Base-by-base conservation (phyloP, 2,113 vertebrate species). In the Ammospiza caudacuta region DNA sequence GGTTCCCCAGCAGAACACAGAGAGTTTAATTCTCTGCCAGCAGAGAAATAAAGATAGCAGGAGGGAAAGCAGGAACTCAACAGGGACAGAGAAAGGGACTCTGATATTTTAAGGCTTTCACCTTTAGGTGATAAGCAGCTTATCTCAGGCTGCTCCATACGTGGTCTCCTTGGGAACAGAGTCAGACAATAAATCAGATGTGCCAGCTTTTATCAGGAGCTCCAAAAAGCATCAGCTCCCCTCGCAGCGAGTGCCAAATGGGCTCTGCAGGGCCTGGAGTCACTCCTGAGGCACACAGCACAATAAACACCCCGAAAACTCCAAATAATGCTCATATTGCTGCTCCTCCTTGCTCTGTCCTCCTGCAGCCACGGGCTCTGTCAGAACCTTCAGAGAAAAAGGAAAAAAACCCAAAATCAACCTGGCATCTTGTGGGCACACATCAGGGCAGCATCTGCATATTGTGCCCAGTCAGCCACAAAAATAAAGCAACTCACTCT, bases 111-210 rank as follows among this genome's bases (percentile, higher is more conserved):
- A 61, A 93, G 62, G 81, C 75, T 19, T 86, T 89, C 96, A 92
- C 96, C 95, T 96, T 85, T 86, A 27, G 95, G 95, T 79, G 89
- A 82, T 74, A 47, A 95, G 90, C 87, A 3, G 91, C 83, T 94
- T 89, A 92, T 96, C 94, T 83, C 72, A 37, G 92, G 11, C 76
- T 90, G 54, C 75, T 95, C 4, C 78, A 27, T 25, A 5, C 23
- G 59, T 73, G 85, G 95, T 97, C 94, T 97, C 96, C 97, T 97
- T 96, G 97, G 96, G 97, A 97, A 97, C 97, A 0, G 68, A 92
- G 91, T 59, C 74, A 91, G 95, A 83, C 95, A 73, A 97, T 95
- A 94, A 94, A 96, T 95, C 94, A 94, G 92, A 82, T 91, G 92
- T 93, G 94, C 94, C 96, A 97, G 58, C 80, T 2, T 69, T 91